A percentile compares a stretch with the other conserved stretches of the same genome.
Conservation (phyloP, 2,797 vertebrate genomes). For the Natrix natrix region DNA sequence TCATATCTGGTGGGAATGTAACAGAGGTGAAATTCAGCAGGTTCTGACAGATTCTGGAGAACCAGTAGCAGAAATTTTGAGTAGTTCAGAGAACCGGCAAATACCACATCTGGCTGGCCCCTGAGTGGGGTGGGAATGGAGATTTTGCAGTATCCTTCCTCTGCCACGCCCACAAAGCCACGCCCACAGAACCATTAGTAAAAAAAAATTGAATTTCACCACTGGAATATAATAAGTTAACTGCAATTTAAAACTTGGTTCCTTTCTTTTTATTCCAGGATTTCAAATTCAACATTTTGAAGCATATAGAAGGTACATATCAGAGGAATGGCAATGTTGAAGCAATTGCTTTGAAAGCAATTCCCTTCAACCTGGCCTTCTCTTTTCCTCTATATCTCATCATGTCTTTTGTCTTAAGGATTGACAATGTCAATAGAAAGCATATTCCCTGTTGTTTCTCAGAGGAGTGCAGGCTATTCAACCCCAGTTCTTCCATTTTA, state of each 20-base stretch:
- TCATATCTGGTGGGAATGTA: too few species aligned
- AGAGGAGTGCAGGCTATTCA: constrained; percentile 21
- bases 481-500: constrained; percentile 41
- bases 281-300: constrained; percentile 33
- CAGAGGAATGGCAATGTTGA: constrained; percentile 45
- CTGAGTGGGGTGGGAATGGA: background rate
- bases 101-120: too few species aligned
- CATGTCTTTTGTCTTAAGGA: constrained; percentile 31
- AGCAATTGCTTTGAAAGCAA: constrained; percentile 45
- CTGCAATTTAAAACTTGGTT: constrained; percentile 22
- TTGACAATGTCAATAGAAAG: constrained; percentile 41
- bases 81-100: too few species aligned
- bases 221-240: background rate
- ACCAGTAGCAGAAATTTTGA: too few species aligned
- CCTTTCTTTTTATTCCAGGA: constrained; percentile 31
- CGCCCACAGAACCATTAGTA: too few species aligned
- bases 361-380: constrained; percentile 52
- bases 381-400: constrained; percentile 17
- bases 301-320: background rate
- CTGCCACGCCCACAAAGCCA: too few species aligned
- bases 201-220: too few species aligned
- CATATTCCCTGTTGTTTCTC: constrained; percentile 46
- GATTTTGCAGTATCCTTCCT: too few species aligned
- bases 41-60: too few species aligned
- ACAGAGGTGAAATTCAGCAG: too few species aligned